Base-by-base conservation (phyloP, 1,140 invertebrate genomes). In the Drosophila orosa region DNA sequence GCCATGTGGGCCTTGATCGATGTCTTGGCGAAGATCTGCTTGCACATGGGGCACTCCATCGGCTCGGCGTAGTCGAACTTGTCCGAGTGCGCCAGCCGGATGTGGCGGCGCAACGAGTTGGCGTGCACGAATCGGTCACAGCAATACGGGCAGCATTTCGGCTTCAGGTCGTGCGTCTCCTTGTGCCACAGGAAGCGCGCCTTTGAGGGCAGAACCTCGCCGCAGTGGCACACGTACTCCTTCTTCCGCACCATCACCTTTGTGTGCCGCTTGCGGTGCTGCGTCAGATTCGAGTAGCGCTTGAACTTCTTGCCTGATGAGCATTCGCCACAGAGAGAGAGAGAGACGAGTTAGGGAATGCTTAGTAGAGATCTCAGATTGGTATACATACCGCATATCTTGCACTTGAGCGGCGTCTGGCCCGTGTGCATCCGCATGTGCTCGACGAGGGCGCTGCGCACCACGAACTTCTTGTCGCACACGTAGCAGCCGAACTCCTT, bases 111-210 rank as follows among this genome's bases (percentile, higher is more conserved):
- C 44, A 97, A 92, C 76, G 96, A 97, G 10, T 96, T 94, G 82
- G 94, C 94, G 91, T 97, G 96, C 42, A 97, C 94, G 86, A 97
- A 98, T 77, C 96, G 95, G 91, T 97, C 96, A 77, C 95, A 95
- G 92, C 97, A 98, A 83, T 95, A 95, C 1, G 94, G 94, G 92
- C 97, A 98, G 27, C 96, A 95, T 91, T 97, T 97, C 0, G 97
- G 97, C 90, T 95, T 95, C 5, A 94, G 93, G 59, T 96, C 96
- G 92, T 98, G 97, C 0, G 95, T 96, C 91, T 97, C 96, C 78
- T 95, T 95, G 92, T 98, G 97, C 96, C 96, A 97, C 1, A 94
- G 94, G 42, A 97, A 93, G 91, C 97, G 97, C 54, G 95, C 96
- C 87, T 95, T 95, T 25, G 96, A 96, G 73, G 96, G 95, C 90